Evolutionary conservation across 2,113 vertebrate genomes (phyloP).

Genomic region (Caranx ignobilis): DNA sequence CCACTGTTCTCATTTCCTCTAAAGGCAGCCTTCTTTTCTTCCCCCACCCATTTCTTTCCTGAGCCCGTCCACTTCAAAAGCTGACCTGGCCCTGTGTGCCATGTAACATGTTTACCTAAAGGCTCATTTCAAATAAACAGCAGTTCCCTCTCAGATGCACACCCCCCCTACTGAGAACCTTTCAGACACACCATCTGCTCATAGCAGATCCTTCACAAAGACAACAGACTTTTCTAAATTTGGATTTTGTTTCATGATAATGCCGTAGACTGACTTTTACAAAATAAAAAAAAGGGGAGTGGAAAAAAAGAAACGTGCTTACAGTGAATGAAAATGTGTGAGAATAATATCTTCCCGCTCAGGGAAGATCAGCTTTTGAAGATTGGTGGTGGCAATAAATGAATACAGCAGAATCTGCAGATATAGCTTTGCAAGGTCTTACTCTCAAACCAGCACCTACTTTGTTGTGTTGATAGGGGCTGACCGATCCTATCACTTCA

Average conservation of each 20-base stretch:
- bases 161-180: slow-evolving; percentile 48
- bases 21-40: slow-evolving; percentile 75
- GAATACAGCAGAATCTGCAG: slow-evolving; percentile 13
- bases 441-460: slow-evolving; percentile 51
- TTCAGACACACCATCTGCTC: slow-evolving; percentile 74
- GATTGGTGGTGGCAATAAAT: background rate
- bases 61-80: slow-evolving; percentile 82
- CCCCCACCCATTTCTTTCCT: slow-evolving; percentile 74
- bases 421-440: slow-evolving; percentile 15
- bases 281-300: background rate
- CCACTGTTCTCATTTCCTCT: slow-evolving; percentile 81
- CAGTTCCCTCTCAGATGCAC: slow-evolving; percentile 70
- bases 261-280: slow-evolving; percentile 1
- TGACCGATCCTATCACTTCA: slow-evolving; percentile 77
- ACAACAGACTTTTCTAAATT: slow-evolving; percentile 31
- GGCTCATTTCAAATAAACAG: slow-evolving; percentile 84
- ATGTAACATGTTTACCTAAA: slow-evolving; percentile 82
- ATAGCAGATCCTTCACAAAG: slow-evolving; percentile 50
- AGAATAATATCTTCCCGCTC: background rate
- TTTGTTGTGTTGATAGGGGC: slow-evolving; percentile 76
- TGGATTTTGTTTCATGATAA: slow-evolving; percentile 40
- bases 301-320: background rate
- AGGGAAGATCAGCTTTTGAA: background rate
- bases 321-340: background rate
- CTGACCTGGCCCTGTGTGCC: slow-evolving; percentile 77